Evolutionary conservation across 2,113 vertebrate species (phyloP).

Genomic region (Laticauda colubrina): DNA sequence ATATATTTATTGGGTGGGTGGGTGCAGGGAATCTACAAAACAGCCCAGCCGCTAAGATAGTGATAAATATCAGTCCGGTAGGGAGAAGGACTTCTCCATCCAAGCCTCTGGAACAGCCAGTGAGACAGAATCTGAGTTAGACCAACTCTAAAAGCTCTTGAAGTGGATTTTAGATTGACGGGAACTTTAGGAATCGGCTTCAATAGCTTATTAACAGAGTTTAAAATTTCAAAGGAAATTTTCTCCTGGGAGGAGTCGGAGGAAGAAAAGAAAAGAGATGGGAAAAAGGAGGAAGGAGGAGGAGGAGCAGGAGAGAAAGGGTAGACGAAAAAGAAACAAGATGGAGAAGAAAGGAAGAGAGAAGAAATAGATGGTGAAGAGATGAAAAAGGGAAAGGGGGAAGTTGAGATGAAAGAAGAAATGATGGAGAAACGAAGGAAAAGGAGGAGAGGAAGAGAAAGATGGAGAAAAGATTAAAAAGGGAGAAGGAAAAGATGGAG

Average conservation of each 20-base stretch:
- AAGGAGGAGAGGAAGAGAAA: background rate
- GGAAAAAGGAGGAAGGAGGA: rapidly evolving
- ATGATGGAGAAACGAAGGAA: background rate
- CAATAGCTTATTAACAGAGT: background rate
- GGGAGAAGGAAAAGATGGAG: too few relatives aligned
- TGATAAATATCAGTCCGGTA: background rate
- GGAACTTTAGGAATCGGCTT: background rate
- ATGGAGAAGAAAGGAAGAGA: background rate
- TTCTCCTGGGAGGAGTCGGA: too few relatives aligned
- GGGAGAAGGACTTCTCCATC: background rate
- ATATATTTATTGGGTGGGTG: background rate
- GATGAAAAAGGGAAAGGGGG: too few relatives aligned
- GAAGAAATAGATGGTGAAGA: too few relatives aligned
- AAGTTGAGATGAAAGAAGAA: too few relatives aligned
- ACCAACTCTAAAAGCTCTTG: background rate
- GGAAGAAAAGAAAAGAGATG: background rate
- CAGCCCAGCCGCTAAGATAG: background rate
- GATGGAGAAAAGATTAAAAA: too few relatives aligned
- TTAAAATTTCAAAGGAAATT: background rate
- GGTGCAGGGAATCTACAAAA: background rate
- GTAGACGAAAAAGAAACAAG: background rate
- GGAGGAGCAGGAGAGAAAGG: too few relatives aligned
- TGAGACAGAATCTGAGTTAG: background rate
- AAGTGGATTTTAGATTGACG: background rate
- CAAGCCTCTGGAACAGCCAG: background rate